Conservation (phyloP, 2,888 invertebrate species). For the Caenorhabditis plicata region DNA sequence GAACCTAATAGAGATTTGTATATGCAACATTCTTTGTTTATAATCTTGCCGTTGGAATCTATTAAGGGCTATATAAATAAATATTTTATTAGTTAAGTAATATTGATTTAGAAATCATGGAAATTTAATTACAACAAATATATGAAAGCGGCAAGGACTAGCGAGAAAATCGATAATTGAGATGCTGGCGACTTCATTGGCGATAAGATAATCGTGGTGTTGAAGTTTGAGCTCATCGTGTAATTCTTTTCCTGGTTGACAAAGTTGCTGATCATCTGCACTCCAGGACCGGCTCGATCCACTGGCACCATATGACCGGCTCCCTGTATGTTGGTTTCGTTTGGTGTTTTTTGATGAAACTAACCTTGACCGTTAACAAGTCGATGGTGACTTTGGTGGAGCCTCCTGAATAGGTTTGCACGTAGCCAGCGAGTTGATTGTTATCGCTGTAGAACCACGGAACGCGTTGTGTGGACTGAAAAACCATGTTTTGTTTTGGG, state of each 20-base stretch:
- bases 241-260: constrained; percentile 18
- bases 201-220: constrained; percentile 19
- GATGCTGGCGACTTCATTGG: constrained; percentile 1
- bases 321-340: constrained; percentile 6
- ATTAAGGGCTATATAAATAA: too few species aligned
- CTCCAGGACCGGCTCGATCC: constrained; percentile 37
- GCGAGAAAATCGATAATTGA: too few species aligned
- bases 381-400: constrained; percentile 46
- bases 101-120: too few species aligned
- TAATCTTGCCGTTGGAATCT: too few species aligned
- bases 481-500: background rate
- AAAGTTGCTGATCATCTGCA: constrained; percentile 38
- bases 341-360: background rate
- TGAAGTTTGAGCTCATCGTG: constrained; percentile 16
- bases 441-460: constrained; percentile 45
- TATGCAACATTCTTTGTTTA: too few species aligned
- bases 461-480: constrained; percentile 25
- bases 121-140: too few species aligned
- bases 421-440: constrained; percentile 52
- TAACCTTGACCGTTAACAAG: constrained; percentile 52
- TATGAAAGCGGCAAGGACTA: too few species aligned
- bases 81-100: too few species aligned
- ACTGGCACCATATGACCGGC: constrained; percentile 46
- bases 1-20: too few species aligned
- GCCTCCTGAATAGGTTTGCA: constrained; percentile 42